Conservation (phyloP, 2,113 vertebrate species). For the Lota lota region DNA sequence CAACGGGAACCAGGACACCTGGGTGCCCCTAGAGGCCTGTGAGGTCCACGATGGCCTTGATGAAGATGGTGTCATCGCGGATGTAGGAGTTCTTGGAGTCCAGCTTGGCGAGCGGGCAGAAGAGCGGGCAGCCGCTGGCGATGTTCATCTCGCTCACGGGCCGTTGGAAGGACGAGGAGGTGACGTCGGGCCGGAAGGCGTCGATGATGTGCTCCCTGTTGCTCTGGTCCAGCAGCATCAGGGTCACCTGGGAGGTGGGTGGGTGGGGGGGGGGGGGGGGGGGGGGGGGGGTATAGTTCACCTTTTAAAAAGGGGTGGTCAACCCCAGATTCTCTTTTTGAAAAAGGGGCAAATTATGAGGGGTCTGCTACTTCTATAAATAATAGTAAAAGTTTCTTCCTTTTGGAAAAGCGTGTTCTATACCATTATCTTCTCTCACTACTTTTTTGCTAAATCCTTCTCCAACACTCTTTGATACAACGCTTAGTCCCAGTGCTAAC, state of each 20-base stretch:
- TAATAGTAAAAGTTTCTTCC: too few relatives aligned
- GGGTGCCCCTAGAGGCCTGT: slow-evolving; percentile 81
- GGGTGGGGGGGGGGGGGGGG: background rate
- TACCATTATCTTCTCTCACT: too few relatives aligned
- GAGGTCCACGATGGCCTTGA: slow-evolving; percentile 97
- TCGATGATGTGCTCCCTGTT: slow-evolving; percentile 96
- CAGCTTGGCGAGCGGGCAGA: slow-evolving; percentile 91
- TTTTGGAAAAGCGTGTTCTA: too few relatives aligned
- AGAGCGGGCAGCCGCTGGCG: slow-evolving; percentile 94
- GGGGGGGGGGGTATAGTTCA: background rate
- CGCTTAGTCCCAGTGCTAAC: background rate
- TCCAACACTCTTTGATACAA: background rate
- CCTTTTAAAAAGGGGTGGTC: background rate
- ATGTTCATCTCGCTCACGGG: slow-evolving; percentile 96
- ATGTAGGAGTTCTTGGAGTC: slow-evolving; percentile 91
- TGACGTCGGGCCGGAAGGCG: slow-evolving; percentile 90
- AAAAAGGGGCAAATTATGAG: too few relatives aligned
- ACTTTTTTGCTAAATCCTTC: too few relatives aligned
- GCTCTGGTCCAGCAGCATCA: slow-evolving; percentile 97
- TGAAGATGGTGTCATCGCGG: slow-evolving; percentile 93
- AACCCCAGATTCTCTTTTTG: too few relatives aligned
- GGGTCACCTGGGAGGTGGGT: slow-evolving; percentile 85
- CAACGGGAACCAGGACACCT: too few relatives aligned
- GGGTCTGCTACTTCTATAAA: too few relatives aligned
- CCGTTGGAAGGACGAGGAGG: slow-evolving; percentile 92